Conservation (phyloP, 2,113 vertebrate species). For the Podiceps cristatus region DNA sequence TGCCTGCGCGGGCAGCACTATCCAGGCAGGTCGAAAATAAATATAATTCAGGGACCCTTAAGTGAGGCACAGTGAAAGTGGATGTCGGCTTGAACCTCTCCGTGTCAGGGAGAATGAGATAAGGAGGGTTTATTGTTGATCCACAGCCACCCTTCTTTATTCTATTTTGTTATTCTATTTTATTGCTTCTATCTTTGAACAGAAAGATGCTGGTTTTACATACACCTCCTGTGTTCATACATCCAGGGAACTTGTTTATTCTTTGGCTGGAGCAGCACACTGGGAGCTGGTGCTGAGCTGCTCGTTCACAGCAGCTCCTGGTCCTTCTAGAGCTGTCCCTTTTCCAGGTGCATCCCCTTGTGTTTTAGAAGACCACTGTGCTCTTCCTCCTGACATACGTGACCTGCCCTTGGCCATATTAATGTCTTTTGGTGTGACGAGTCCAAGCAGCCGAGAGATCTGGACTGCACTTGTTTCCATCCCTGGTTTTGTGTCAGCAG, state of each 20-base stretch:
- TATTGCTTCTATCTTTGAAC: background rate
- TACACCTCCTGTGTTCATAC: background rate
- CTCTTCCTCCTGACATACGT: background rate
- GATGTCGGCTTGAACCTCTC: background rate
- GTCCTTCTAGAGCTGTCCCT: background rate
- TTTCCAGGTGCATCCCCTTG: background rate
- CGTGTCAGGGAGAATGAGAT: fast-evolving
- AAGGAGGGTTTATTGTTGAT: background rate
- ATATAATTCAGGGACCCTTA: background rate
- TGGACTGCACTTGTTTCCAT: background rate
- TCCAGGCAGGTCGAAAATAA: background rate
- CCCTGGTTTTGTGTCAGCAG: background rate
- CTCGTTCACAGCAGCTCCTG: background rate
- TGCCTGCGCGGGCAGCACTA: fast-evolving
- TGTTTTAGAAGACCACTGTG: background rate
- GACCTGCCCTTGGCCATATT: background rate
- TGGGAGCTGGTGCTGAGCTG: background rate
- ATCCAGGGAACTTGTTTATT: background rate
- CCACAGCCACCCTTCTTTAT: background rate
- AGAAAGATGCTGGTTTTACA: background rate
- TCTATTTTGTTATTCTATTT: background rate
- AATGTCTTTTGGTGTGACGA: background rate
- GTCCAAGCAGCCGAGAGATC: background rate
- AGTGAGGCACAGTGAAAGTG: background rate
- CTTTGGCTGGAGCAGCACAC: background rate